Evolutionary conservation across 2,888 invertebrate species (phyloP).

Genomic region (Pachliopta kotzebuea): DNA sequence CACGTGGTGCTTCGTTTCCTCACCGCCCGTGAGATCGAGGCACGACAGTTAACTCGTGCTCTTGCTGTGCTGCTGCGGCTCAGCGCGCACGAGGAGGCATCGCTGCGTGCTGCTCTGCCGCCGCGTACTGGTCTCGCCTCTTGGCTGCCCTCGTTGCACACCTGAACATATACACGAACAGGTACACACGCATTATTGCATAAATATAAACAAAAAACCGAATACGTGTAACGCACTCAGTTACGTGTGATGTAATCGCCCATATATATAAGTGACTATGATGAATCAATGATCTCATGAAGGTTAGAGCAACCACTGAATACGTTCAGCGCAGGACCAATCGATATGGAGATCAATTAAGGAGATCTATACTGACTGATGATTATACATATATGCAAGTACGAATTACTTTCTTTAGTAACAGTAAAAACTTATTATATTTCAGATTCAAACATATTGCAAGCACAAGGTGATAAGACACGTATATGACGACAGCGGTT

Average conservation of each 20-base stretch:
- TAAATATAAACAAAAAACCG: too few relatives aligned
- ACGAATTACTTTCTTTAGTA: too few relatives aligned
- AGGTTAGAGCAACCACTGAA: too few relatives aligned
- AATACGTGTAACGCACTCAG: too few relatives aligned
- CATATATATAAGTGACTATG: too few relatives aligned
- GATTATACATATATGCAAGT: too few relatives aligned
- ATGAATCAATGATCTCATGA: too few relatives aligned
- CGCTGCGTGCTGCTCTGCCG: slow-evolving; percentile 88
- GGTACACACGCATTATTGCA: not conserved
- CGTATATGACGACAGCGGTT: not conserved
- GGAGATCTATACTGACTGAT: too few relatives aligned
- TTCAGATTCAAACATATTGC: not conserved
- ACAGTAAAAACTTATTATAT: not conserved
- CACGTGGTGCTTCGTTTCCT: slow-evolving; percentile 96
- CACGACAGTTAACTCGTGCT: slow-evolving; percentile 93
- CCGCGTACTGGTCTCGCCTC: slow-evolving; percentile 57
- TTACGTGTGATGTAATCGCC: too few relatives aligned
- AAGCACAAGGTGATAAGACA: not conserved
- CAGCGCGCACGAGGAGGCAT: slow-evolving; percentile 91
- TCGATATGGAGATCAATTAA: too few relatives aligned
- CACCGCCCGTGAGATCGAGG: slow-evolving; percentile 92
- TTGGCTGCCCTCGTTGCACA: slow-evolving; percentile 65
- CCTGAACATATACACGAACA: slow-evolving; percentile 44
- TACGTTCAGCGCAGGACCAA: too few relatives aligned
- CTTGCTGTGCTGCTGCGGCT: slow-evolving; percentile 91